Evolutionary conservation across 2,888 invertebrate genomes (phyloP), one percentile per base, ranked within the genome.

Genomic region (Drosophila basisetae): DNA sequence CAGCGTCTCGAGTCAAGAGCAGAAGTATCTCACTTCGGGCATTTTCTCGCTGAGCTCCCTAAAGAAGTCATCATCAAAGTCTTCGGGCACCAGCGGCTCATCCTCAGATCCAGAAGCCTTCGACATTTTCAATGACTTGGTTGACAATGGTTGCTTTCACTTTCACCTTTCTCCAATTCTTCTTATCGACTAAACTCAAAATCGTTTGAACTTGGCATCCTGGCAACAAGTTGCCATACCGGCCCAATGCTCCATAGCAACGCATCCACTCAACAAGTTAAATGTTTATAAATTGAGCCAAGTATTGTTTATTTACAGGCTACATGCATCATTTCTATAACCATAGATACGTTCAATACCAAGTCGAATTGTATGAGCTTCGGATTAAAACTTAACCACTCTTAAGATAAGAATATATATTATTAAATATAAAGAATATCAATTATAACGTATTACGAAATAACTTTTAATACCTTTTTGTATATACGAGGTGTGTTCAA

Each of bases 31-130:
- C 49, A 92, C 93, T 79, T 92, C 92, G 11, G 91, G 89, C 3
- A 93, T 82, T 83, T 92, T 92, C 1, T 84, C 83, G 28, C 87
- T 76, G 28, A 93, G 78, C n/a, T 85, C 85, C 33, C 83, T 80
- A 56, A 82, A 92, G 68, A 90, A 93, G 50, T 93, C 93, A 74
- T 93, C 93, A 62, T 93, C 93, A 28, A 93, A 92, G 25, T 91
- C 85, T 47, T 93, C 92, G 10, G 93, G 93, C 30, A 93, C 92
- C 55, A 93, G 64, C 3, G 93, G 92, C 73, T 93, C 93, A 74
- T 93, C 93, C 67, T 93, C 93, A 13, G 92, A 93, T 10, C 91
- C 93, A 1, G 93, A 92, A 62, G 91, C 92, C 67, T 92, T 92
- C 3, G 92, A 92, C 87, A 87, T 87, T 22, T 31, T 68, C 13